Evolutionary conservation across 1,140 invertebrate genomes (phyloP), one percentile per base, ranked within the genome.

Genomic region (Drosophila azteca): DNA sequence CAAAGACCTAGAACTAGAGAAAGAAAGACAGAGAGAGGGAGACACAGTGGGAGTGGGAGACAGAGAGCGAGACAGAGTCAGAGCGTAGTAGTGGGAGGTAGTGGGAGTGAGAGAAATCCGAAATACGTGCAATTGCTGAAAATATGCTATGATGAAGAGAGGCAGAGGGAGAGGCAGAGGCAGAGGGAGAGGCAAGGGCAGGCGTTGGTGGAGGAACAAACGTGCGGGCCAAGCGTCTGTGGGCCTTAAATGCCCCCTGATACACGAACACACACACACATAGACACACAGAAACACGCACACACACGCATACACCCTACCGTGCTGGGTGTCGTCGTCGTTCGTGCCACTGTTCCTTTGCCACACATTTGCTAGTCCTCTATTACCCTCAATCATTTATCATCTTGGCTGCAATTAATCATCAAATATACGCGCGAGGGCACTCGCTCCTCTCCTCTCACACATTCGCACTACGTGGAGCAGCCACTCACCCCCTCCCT

Each of bases 351-450:
- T 26, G 9, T n/a, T 17, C n/a, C 24, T 39, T 41, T 20, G 20
- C 24, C 11, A 24, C 65, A 59, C 75, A 65, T 77, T 70, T 79
- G 79, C 76, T 83, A 76, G 79, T 83, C 80, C 80, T 39, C 35
- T 84, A 79, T 83, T 84, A 84, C 76, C 76, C 80, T 72, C 72
- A 84, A 84, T 84, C 76, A 84, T 84, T 84, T 84, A 85, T 85
- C 81, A 85, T 85, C 68, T 85, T 72, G 77, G 61, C 81, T 85
- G 81, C 81, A 85, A 85, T 85, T 85, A 85, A 85, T 85, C 81
- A 85, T 85, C 80, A 79, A 84, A 84, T 84, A 13, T 39, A 39
- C 35, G 61, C 76, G 74, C 69, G 68, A n/a, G n/a, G n/a, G n/a
- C n/a, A n/a, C 17, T 20, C 17, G 17, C 0, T 20, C 17, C 58